These are phyloP conservation scores for Lagopus leucura DNA, from an alignment of 2,113 vertebrate species.

Conservation along the genomic window DNA sequence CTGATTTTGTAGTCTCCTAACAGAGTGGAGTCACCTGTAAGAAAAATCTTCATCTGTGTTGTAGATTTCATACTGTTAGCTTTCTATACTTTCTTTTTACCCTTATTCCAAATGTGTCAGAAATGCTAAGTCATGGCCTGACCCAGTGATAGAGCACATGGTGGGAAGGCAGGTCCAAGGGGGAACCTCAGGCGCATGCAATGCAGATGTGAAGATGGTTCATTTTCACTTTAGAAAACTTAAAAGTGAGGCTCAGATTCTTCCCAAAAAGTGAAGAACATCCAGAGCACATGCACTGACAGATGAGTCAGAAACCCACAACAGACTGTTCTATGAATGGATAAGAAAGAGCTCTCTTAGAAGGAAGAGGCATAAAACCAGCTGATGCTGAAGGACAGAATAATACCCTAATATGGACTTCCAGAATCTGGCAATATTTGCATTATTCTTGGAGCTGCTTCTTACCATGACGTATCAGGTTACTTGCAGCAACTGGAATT, in stretches of 20 bases:
- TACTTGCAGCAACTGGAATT: constrained; percentile 28
- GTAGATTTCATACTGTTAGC: neutral
- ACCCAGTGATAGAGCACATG: too few species aligned
- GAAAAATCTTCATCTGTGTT: neutral
- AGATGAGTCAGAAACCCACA: neutral
- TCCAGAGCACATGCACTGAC: neutral
- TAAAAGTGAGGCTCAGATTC: neutral
- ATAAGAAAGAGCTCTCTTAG: neutral
- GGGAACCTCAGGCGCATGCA: too few species aligned
- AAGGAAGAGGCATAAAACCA: neutral
- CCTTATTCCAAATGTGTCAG: neutral
- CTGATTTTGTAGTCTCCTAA: neutral
- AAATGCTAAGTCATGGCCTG: too few species aligned
- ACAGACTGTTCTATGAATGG: neutral
- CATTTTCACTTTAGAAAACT: neutral
- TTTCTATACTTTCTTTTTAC: neutral
- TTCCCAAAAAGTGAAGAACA: neutral
- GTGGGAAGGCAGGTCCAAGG: too few species aligned
- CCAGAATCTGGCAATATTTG: constrained; percentile 3
- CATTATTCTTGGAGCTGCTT: neutral
- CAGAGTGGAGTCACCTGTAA: neutral
- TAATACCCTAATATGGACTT: neutral
- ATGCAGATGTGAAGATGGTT: too few species aligned
- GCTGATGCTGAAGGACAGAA: neutral
- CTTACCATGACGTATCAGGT: rapidly evolving